Evolutionary conservation across 2,888 invertebrate species (phyloP).

Genomic region (Limenitis camilla): DNA sequence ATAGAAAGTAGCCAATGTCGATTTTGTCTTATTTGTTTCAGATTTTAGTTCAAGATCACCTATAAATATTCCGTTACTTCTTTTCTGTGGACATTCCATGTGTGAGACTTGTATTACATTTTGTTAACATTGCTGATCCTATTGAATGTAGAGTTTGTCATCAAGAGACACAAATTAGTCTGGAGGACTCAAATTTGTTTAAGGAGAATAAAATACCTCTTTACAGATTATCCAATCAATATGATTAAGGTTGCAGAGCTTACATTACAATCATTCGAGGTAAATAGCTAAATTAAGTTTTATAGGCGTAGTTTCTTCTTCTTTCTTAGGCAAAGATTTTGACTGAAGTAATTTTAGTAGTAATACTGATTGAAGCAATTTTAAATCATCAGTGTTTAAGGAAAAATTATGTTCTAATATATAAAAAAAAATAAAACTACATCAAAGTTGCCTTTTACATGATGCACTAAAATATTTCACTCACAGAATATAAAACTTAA

Average conservation of each 20-base stretch:
- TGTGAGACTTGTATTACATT: conserved; percentile 78
- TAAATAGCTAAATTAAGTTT: conserved; percentile 24
- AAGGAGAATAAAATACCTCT: conserved; percentile 37
- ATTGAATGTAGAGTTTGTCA: conserved; percentile 69
- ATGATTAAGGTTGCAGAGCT: conserved; percentile 56
- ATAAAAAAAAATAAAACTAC: too few species aligned
- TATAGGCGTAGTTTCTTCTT: too few species aligned
- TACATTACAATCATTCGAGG: conserved; percentile 39
- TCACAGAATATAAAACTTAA: too few species aligned
- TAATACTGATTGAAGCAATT: too few species aligned
- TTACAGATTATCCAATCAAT: conserved; percentile 51
- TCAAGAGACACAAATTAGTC: conserved; percentile 38
- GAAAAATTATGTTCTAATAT: too few species aligned
- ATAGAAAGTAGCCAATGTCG: not conserved
- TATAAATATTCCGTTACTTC: conserved; percentile 71
- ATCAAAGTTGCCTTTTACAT: too few species aligned
- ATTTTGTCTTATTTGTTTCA: conserved; percentile 22
- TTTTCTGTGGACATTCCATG: conserved; percentile 79
- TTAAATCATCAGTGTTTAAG: too few species aligned
- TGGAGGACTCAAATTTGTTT: conserved; percentile 31
- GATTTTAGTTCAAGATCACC: conserved; percentile 33
- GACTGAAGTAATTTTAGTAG: too few species aligned
- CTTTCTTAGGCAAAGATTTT: too few species aligned
- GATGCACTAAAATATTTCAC: too few species aligned
- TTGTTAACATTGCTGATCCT: conserved; percentile 50